These are phyloP conservation scores for Pachycephus smyrnensis DNA, from an alignment of 2,888 invertebrate species.

Conservation along the genomic window DNA sequence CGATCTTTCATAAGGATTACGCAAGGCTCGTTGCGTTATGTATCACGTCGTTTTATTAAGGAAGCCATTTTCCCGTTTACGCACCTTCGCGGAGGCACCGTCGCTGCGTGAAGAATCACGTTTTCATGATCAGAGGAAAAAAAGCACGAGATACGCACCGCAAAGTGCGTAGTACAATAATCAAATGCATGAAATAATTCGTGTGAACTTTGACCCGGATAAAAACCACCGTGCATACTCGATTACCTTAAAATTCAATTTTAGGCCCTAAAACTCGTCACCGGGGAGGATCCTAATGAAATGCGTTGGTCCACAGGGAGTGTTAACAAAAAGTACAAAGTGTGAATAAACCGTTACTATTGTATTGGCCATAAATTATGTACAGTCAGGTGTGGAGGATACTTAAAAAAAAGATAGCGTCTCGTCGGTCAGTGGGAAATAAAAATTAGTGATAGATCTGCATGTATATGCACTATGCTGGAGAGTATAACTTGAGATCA, in stretches of 20 bases:
- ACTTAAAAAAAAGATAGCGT: not conserved
- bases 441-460: not conserved
- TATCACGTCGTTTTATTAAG: not conserved
- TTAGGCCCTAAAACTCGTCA: slow-evolving; percentile 23
- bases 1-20: not conserved
- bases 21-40: not conserved
- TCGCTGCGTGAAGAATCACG: not conserved
- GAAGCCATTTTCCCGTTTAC: not conserved
- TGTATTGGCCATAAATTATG: not conserved
- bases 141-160: too few species aligned
- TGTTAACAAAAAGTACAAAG: not conserved
- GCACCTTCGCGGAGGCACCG: not conserved
- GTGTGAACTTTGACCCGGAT: not conserved
- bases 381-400: not conserved
- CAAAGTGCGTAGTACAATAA: not conserved
- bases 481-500: slow-evolving; percentile 53
- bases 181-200: not conserved
- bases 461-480: not conserved
- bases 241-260: slow-evolving; percentile 3
- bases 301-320: not conserved
- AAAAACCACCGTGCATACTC: not conserved
- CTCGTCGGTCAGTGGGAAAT: not conserved
- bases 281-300: not conserved
- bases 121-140: not conserved
- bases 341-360: not conserved